Base-by-base conservation (phyloP, 1,140 invertebrate species). In the Listronotus oregonensis region DNA sequence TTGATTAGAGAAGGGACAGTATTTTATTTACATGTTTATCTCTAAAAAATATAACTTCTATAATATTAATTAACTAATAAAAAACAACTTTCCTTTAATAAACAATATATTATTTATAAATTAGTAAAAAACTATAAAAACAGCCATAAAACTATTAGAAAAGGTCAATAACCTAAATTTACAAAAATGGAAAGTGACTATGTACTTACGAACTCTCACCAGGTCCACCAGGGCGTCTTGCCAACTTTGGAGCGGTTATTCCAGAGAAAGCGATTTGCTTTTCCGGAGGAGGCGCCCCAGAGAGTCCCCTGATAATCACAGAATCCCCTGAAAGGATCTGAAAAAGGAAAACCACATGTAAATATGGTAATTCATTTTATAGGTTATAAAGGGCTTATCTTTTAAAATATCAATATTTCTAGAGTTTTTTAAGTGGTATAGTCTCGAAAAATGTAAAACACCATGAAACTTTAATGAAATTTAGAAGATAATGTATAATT, bases 291-390 rank as follows among this genome's bases (percentile, higher is more conserved):
- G 94, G 94, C 8, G 86, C 87, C 39, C 93, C 93, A 3, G 90
- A 89, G 64, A 86, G 82, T 46, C 88, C 93, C 72, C 94, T 85
- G 67, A 98, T 90, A 42, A 96, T 88, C 40, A 98, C 84, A 54
- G 92, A 89, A 82, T 97, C 95, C 46, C 94, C 95, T 58, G 94
- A 96, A 15, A 94, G 82, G 54, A 96, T 88, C 93, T 96, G 73
- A 55, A 55, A 80, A 78, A 21, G 37, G 61, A 17, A 64, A 57
- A 40, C 62, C 17, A 58, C 14, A 54, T 43, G 37, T 44, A 64
- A 73, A 65, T 70, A 70, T 70, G 68, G 64, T 66, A 66, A 68
- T 67, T 66, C 60, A 69, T 37, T 37, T 67, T 54, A 34, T 10
- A 54, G 47, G 39, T 65, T 60, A 66, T 9, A 46, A 51, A 31